Conservation (phyloP, 2,888 invertebrate genomes). For the Chironomus tentans region DNA sequence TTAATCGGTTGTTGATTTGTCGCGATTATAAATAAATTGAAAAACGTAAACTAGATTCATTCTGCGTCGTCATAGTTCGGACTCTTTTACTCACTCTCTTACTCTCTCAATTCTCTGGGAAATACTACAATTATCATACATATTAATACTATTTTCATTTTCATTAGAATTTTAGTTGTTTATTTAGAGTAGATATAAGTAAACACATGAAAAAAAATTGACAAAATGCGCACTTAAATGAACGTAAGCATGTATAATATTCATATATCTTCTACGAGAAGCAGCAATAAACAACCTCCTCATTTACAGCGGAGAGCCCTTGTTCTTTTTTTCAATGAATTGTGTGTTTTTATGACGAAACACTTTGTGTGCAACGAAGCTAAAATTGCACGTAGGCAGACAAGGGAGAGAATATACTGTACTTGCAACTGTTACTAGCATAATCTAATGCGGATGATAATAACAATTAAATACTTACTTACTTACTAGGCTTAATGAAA, state of each 20-base stretch:
- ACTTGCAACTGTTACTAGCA: not conserved
- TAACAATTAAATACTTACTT: not conserved
- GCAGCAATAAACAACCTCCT: not conserved
- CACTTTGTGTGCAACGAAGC: slow-evolving; percentile 4
- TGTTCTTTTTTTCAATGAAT: slow-evolving; percentile 7
- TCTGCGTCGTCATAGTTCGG: too few species aligned
- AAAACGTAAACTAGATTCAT: too few species aligned
- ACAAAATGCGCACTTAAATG: not conserved
- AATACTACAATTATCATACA: too few species aligned
- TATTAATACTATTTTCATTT: too few species aligned
- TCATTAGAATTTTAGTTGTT: too few species aligned
- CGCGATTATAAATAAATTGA: too few species aligned
- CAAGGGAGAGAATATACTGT: not conserved
- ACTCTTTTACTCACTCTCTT: too few species aligned
- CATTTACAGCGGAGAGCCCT: not conserved
- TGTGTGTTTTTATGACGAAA: not conserved
- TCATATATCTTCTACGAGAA: not conserved
- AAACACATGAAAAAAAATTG: too few species aligned
- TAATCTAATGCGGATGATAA: not conserved
- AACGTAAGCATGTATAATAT: not conserved
- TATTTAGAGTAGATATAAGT: too few species aligned
- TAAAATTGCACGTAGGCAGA: slow-evolving; percentile 1
- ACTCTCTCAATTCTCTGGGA: too few species aligned
- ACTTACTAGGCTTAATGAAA: not conserved
- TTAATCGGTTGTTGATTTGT: too few species aligned